Base-by-base conservation (phyloP, 2,888 invertebrate genomes). In the Thymelicus acteon region DNA sequence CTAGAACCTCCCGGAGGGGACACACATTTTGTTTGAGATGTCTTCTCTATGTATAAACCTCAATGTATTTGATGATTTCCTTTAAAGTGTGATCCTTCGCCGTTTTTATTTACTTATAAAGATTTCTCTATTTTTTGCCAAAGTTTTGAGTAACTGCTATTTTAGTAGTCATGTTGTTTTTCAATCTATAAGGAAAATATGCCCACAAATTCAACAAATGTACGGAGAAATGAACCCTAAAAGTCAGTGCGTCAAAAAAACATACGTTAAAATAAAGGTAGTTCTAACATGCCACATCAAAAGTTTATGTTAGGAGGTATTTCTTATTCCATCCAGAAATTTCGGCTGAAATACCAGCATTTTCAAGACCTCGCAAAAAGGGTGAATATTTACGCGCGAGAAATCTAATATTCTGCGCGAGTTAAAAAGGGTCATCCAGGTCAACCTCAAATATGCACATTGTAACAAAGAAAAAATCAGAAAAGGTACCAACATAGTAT, bases 371-470 rank as follows among this genome's bases (percentile, higher is more conserved):
- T 58, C 19, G 24, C 49, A 47, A 70, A 67, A 74, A 71, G 74
- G 72, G 24, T 60, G 67, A 48, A 61, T 72, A 72, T 71, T 72
- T 76, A 74, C 75, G 78, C 79, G 76, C 73, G 74, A 68, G 80
- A 77, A 83, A 85, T 82, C 80, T 83, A 81, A 84, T 84, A 85
- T 84, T 82, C 81, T 63, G 77, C 74, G 73, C 78, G 76, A 77
- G 81, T 78, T 82, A 80, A 83, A 81, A 85, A 85, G 81, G 84
- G 86, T 84, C 80, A 77, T 78, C 80, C 77, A 81, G 84, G 86
- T 84, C 80, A 77, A 78, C 80, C 77, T 76, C 78, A 85, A 86
- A 86, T 85, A 85, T 85, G 83, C 83, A 82, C 82, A 82, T 84
- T 83, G 81, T 85, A 76, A 74, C 71, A 78, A 78, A 67, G 24